Evolutionary conservation across 2,113 vertebrate species (phyloP).

Genomic region (Corythornis vintsioides): DNA sequence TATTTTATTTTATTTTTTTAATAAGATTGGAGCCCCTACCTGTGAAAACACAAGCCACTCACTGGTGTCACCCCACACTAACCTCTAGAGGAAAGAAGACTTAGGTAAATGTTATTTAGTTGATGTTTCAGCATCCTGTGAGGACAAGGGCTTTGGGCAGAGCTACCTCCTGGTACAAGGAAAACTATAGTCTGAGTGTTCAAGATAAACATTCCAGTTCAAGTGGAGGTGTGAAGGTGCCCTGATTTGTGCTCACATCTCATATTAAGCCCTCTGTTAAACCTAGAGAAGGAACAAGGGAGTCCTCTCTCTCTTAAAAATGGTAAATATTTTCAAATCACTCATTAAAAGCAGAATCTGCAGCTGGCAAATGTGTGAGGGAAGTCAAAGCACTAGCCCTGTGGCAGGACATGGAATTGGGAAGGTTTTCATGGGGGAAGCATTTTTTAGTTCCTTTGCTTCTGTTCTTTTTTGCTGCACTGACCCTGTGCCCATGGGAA

Average conservation of each 20-base stretch:
- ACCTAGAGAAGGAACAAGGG: neutral
- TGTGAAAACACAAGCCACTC: neutral
- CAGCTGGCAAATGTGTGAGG: neutral
- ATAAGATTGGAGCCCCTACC: neutral
- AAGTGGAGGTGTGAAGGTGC: neutral
- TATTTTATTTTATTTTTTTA: neutral
- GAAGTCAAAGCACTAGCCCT: neutral
- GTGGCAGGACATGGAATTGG: neutral
- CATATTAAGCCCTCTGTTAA: neutral
- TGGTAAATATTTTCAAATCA: neutral
- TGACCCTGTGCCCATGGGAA: neutral
- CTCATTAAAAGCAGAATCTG: neutral
- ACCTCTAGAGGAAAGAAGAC: neutral
- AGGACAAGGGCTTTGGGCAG: neutral
- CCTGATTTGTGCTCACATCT: neutral
- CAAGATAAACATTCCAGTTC: conserved; percentile 41
- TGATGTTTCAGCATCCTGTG: neutral
- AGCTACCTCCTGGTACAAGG: neutral
- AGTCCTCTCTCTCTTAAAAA: neutral
- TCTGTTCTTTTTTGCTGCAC: neutral
- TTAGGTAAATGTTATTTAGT: neutral
- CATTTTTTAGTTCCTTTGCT: neutral
- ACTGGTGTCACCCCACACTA: neutral
- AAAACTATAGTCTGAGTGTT: neutral
- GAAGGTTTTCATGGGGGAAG: neutral